Evolutionary conservation across 2,888 invertebrate species (phyloP).

Genomic region (Drosophila colorata): DNA sequence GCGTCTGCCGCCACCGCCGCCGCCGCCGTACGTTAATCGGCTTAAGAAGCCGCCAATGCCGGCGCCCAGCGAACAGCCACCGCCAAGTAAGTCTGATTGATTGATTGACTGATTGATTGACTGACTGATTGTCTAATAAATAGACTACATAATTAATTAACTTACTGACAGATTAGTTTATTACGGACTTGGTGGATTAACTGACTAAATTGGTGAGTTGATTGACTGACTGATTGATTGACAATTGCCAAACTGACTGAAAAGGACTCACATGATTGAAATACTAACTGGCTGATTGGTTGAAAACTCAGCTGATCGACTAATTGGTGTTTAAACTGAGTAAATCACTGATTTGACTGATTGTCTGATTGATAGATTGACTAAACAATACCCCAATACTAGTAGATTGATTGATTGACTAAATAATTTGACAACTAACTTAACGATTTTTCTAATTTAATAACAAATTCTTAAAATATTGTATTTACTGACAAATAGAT

Average conservation of each 20-base stretch:
- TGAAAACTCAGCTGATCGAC: too few species aligned
- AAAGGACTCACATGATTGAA: too few species aligned
- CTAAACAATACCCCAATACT: too few species aligned
- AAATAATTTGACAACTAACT: too few species aligned
- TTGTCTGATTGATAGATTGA: neutral
- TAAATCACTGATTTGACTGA: too few species aligned
- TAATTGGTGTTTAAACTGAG: too few species aligned
- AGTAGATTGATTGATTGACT: too few species aligned
- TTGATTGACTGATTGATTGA: neutral
- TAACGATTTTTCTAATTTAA: too few species aligned
- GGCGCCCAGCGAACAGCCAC: slow-evolving; percentile 85
- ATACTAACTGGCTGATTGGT: neutral
- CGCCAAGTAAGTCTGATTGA: slow-evolving; percentile 82
- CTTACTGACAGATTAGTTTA: neutral
- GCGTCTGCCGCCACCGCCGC: slow-evolving; percentile 87
- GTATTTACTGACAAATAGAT: too few species aligned
- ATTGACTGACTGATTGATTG: neutral
- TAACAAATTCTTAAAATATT: too few species aligned
- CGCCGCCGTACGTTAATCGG: slow-evolving; percentile 86
- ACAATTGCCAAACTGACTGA: neutral
- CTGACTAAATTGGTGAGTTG: neutral
- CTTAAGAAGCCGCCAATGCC: slow-evolving; percentile 86
- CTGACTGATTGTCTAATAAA: neutral
- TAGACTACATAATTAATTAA: neutral
- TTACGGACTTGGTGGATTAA: neutral